These are phyloP conservation scores for Acleris laterana DNA, from an alignment of 2,888 invertebrate genomes.

Conservation along the genomic window DNA sequence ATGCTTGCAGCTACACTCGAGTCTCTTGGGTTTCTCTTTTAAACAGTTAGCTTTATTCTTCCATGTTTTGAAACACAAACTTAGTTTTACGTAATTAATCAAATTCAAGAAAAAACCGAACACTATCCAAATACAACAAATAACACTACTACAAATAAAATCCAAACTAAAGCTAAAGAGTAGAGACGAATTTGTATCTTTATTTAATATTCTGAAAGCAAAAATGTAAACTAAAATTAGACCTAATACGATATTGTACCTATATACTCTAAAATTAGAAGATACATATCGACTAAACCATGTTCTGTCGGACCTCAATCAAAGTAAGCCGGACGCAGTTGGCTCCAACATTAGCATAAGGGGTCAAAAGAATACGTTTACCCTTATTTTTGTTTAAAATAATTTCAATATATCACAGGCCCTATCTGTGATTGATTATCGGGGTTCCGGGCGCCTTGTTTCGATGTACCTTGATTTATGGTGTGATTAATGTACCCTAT, in stretches of 20 bases:
- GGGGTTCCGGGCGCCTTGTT: conserved; percentile 20
- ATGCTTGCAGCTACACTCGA: not conserved
- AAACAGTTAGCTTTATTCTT: not conserved
- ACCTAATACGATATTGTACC: not conserved
- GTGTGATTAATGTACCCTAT: conserved; percentile 34
- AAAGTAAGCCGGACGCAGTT: conserved; percentile 45
- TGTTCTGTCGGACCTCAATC: conserved; percentile 60
- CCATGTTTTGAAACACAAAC: no score
- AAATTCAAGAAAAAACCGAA: no score
- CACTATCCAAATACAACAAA: no score
- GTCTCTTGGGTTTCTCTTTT: no score
- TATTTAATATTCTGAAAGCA: no score
- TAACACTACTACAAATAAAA: no score
- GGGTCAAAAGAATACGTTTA: conserved; percentile 31
- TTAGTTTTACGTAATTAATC: no score
- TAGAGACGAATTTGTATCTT: no score
- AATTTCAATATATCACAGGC: conserved; percentile 25
- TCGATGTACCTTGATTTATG: conserved; percentile 35
- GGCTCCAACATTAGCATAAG: conserved; percentile 31
- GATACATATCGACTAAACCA: conserved; percentile 47
- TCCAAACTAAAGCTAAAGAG: no score
- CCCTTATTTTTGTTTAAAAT: conserved; percentile 35
- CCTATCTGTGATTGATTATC: conserved; percentile 36
- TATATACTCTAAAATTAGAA: conserved; percentile 40
- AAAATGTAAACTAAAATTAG: no score